phyloP scores from a whole-genome alignment of 1,140 invertebrate species.

The Drosophila subobscura region DNA sequence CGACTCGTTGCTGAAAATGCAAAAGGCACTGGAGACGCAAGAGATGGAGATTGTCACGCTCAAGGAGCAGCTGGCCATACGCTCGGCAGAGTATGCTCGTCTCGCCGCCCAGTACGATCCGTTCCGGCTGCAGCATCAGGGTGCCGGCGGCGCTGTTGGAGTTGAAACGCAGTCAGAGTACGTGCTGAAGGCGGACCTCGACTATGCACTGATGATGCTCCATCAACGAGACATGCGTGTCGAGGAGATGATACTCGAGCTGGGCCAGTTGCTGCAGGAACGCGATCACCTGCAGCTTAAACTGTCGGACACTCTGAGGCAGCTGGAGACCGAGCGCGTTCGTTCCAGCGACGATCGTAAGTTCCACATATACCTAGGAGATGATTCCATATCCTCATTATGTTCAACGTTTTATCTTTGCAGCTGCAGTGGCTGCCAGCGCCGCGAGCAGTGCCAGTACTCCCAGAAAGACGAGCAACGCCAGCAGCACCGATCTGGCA shows the following conservation, averaged over 20 bases:
- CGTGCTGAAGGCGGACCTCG: slow-evolving; percentile 88
- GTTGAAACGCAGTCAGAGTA: slow-evolving; percentile 61
- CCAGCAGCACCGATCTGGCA: slow-evolving; percentile 40
- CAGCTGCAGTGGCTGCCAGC: background rate
- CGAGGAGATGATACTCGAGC: slow-evolving; percentile 93
- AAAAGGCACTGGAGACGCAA: slow-evolving; percentile 86
- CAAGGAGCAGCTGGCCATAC: slow-evolving; percentile 87
- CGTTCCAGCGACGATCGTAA: slow-evolving; percentile 51
- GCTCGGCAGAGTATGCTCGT: slow-evolving; percentile 80
- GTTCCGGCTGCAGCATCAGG: slow-evolving; percentile 68
- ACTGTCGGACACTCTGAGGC: slow-evolving; percentile 90
- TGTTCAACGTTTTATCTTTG: background rate
- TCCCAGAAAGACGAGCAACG: slow-evolving; percentile 24
- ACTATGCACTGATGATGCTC: slow-evolving; percentile 92
- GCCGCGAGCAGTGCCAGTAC: slow-evolving; percentile 3
- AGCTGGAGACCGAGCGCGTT: slow-evolving; percentile 86
- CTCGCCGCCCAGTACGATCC: slow-evolving; percentile 83
- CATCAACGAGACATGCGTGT: slow-evolving; percentile 94
- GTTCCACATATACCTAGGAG: background rate
- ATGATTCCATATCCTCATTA: background rate
- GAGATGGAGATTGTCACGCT: slow-evolving; percentile 88
- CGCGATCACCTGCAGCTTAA: slow-evolving; percentile 92
- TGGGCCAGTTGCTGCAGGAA: slow-evolving; percentile 93
- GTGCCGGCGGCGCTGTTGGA: slow-evolving; percentile 16
- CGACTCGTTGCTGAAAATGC: slow-evolving; percentile 82